These are phyloP conservation scores for Zaprionus ornatus DNA, from an alignment of 1,140 invertebrate species.

Conservation along the genomic window DNA sequence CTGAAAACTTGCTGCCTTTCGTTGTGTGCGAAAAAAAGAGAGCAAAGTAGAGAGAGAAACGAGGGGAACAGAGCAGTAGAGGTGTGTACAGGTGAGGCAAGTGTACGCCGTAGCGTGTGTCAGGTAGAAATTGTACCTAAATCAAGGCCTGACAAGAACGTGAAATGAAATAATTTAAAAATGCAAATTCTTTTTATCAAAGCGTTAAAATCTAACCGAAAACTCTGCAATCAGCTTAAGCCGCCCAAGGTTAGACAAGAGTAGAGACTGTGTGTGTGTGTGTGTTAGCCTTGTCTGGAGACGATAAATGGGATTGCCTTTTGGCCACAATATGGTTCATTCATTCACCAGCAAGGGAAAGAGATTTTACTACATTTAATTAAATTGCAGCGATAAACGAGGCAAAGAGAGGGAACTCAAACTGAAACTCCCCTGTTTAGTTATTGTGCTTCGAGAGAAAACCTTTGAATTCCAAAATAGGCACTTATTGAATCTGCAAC, in stretches of 20 bases:
- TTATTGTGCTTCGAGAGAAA: background rate
- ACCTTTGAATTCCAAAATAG: background rate
- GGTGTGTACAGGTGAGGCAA: background rate
- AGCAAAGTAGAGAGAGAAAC: background rate
- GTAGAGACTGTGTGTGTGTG: conserved; percentile 13
- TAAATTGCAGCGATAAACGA: background rate
- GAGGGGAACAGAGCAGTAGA: background rate
- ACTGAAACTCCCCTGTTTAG: background rate
- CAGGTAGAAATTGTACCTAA: conserved; percentile 68
- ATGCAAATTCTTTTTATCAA: conserved; percentile 67
- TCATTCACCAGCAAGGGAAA: background rate
- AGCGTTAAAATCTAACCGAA: conserved; percentile 50
- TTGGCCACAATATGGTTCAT: conserved; percentile 23
- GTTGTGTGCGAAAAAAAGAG: background rate
- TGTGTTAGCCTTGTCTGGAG: conserved; percentile 22
- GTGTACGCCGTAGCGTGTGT: conserved; percentile 13
- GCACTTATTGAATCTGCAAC: conserved; percentile 19
- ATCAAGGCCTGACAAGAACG: conserved; percentile 73
- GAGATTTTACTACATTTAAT: conserved; percentile 6
- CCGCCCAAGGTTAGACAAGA: conserved; percentile 37
- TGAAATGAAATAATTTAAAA: conserved; percentile 79
- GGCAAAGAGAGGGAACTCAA: background rate
- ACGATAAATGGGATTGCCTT: conserved; percentile 16
- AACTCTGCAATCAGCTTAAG: conserved; percentile 57
- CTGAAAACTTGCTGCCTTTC: conserved; percentile 32